A percentile compares a stretch with the other conserved stretches of the same genome.
Evolutionary conservation across 1,140 invertebrate species (phyloP).

Genomic region (Drosophila miranda): DNA sequence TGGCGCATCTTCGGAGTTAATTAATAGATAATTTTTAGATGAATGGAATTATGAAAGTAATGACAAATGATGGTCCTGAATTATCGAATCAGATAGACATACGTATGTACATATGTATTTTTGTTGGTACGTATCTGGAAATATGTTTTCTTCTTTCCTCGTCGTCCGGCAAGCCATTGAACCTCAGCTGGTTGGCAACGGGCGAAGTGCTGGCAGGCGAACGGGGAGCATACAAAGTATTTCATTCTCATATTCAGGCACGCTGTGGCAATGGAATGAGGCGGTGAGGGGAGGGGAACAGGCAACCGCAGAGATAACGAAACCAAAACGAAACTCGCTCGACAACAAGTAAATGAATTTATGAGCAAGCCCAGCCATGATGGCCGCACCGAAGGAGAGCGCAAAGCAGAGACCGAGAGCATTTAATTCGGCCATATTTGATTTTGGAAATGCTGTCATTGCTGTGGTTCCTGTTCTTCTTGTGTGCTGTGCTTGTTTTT

Average conservation of each 20-base stretch:
- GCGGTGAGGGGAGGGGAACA: not conserved
- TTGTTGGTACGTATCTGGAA: not conserved
- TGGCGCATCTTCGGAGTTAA: no score
- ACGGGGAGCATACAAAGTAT: slow-evolving; percentile 49
- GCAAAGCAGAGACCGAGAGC: slow-evolving; percentile 65
- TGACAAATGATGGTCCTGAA: not conserved
- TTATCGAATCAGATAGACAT: not conserved
- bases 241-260: slow-evolving; percentile 17
- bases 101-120: not conserved
- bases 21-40: no score
- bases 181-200: slow-evolving; percentile 47
- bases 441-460: slow-evolving; percentile 79
- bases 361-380: slow-evolving; percentile 70
- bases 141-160: not conserved
- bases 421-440: slow-evolving; percentile 81
- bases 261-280: not conserved
- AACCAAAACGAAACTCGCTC: slow-evolving; percentile 61
- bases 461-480: slow-evolving; percentile 36
- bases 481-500: slow-evolving; percentile 6
- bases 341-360: slow-evolving; percentile 69
- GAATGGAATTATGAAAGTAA: slow-evolving; percentile 7
- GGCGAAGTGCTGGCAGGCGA: slow-evolving; percentile 10
- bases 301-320: slow-evolving; percentile 56
- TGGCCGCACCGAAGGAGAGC: slow-evolving; percentile 72
- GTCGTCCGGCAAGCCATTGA: slow-evolving; percentile 47